Percentiles rank a stretch among this genome's conserved stretches.
phyloP scores from a whole-genome alignment of 2,113 vertebrate species.

The Saccopteryx bilineata region DNA sequence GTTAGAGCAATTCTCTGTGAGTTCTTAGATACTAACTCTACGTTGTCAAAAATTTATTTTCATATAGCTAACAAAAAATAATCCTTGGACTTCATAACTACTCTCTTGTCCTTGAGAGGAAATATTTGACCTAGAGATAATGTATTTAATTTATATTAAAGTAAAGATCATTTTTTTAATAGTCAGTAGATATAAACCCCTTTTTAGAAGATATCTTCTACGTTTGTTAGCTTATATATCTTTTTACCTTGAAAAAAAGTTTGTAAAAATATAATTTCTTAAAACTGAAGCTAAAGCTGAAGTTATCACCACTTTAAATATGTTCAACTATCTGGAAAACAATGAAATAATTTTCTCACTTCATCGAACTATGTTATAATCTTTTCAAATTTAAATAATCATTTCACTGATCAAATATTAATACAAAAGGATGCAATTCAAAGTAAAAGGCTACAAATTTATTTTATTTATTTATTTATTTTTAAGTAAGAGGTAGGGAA shows the following conservation, averaged over 20 bases:
- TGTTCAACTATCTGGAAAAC: background rate
- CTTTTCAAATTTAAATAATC: background rate
- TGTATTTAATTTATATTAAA: background rate
- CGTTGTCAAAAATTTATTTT: constrained; percentile 26
- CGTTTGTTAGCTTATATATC: background rate
- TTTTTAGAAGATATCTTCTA: background rate
- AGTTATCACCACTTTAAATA: background rate
- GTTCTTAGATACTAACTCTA: background rate
- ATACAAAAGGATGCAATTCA: background rate
- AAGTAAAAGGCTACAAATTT: constrained; percentile 44
- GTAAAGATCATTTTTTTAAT: constrained; percentile 44
- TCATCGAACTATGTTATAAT: background rate
- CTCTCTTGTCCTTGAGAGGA: constrained; percentile 41
- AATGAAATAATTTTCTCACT: background rate
- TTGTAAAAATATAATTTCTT: background rate
- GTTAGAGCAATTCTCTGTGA: background rate
- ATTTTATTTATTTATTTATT: too few relatives aligned
- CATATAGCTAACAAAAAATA: constrained; percentile 47
- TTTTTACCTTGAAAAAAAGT: background rate
- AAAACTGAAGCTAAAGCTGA: background rate
- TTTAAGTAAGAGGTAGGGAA: too few relatives aligned
- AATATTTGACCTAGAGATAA: constrained; percentile 6
- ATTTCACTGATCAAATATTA: constrained; percentile 8
- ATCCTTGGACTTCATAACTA: background rate
- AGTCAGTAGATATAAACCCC: background rate